Evolutionary conservation across 2,888 invertebrate species (phyloP), one percentile per base, ranked within the genome.

Genomic region (Noctuana brunneofusca): DNA sequence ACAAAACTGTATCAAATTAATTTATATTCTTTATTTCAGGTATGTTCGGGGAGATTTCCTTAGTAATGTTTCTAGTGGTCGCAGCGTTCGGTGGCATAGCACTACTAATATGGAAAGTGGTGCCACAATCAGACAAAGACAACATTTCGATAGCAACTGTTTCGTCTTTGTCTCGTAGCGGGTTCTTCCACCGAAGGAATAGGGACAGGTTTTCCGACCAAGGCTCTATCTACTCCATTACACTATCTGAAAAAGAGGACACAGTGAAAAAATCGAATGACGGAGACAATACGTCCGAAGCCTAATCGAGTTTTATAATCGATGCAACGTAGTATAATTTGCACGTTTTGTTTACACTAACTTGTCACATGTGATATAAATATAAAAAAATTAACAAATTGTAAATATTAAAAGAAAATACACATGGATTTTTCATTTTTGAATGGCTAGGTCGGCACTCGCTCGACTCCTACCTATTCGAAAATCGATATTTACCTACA

Each of bases 31-130:
- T 35, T 48, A 60, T 87, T 88, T 16, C 84, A 92, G 92, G 86
- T 74, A 84, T 84, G 73, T 84, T 86, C 64, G 89, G 91, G 16
- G 91, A 92, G 75, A 83, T 92, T 48, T 82, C 88, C 3, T 68
- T 93, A 43, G 92, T 93, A 32, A 92, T 93, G 76, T 92, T 93
- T 75, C 74, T 93, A 62, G 92, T 93, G 58, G 89, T 93, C n/a
- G 92, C 93, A 16, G 93, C 92, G 22, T 89, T 93, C 64, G 93
- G 92, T 22, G 93, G 93, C 9, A 81, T 93, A 43, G 92, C 92
- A 2, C 80, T 93, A 38, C 75, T 93, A 56, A 92, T 93, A 66
- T 89, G 93, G 84, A 93, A 92, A 75, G 84, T 93, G 74, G 92
- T 92, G 32, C 92, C 92, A 32, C 92, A 92, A 76, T 78, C 81